Evolutionary conservation across 2,797 vertebrate genomes (phyloP), one percentile per base, ranked within the genome.

Genomic region (Chelon labrosus): DNA sequence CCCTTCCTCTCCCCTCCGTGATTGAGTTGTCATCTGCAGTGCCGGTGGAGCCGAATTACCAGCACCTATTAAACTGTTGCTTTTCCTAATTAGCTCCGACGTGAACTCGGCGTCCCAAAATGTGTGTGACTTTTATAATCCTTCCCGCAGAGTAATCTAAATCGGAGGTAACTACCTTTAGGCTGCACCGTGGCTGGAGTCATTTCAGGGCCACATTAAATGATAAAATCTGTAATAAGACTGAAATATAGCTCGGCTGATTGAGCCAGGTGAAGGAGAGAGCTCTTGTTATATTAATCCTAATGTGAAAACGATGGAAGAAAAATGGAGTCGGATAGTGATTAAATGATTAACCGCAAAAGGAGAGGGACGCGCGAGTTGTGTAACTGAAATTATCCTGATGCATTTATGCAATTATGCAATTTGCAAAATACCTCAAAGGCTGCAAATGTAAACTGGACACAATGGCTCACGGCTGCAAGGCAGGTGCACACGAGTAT

Each of bases 191-290:
- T 53, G 67, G 73, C 67, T 76, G 58, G 66, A 85, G 77, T 83
- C 65, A 82, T 85, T 87, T 83, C 71, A 68, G 78, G 78, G 75
- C 67, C 72, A 74, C 73, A 91, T 92, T 93, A 91, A 92, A 91
- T 88, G 89, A 94, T 93, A 91, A 73, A 64, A 92, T 93, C 91
- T 82, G 81, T 85, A 91, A 90, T 92, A 83, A 84, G 78, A 70
- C 56, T 70, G 83, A 79, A 88, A 79, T 75, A 63, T 73, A 55
- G 59, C 80, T 65, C 3, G 7, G 52, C 11, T 83, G 82, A 86
- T 83, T 78, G 84, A 82, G 76, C 53, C 82, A 88, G 79, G 86
- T 90, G 82, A 87, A 79, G 70, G 78, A 73, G 61, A 64, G 61
- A 62, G 70, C 73, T 77, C 73, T 71, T 75, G 73, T 88, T 83